These are phyloP conservation scores for Daphoenositta chrysoptera DNA, from an alignment of 2,113 vertebrate genomes.

Conservation along the genomic window DNA sequence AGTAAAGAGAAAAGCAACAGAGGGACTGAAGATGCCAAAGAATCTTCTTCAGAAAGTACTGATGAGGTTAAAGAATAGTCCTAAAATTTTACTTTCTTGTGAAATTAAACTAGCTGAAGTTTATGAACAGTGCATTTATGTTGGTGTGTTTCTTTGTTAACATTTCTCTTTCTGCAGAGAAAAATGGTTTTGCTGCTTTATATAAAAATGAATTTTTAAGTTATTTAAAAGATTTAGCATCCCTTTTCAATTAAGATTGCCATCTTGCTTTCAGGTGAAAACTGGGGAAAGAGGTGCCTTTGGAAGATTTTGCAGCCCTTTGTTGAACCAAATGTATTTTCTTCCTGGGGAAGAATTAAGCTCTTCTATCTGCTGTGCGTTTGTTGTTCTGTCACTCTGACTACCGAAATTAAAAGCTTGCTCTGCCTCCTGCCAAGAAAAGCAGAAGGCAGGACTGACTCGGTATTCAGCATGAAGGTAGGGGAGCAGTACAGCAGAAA, in stretches of 20 bases:
- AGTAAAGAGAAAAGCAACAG: constrained; percentile 64
- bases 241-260: constrained; percentile 76
- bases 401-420: constrained; percentile 35
- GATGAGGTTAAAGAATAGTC: constrained; percentile 56
- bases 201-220: constrained; percentile 77
- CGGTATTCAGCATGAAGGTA: constrained; percentile 15
- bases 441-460: constrained; percentile 2
- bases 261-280: constrained; percentile 72
- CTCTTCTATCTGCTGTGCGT: constrained; percentile 44
- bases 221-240: constrained; percentile 78
- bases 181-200: constrained; percentile 81
- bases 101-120: constrained; percentile 69
- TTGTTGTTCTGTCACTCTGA: constrained; percentile 54
- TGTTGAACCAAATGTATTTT: constrained; percentile 43
- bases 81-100: constrained; percentile 69
- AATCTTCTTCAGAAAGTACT: constrained; percentile 70
- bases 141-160: constrained; percentile 73
- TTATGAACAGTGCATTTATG: constrained; percentile 61
- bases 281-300: constrained; percentile 33
- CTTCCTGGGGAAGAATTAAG: constrained; percentile 65
- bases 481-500: constrained; percentile 18
- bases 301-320: constrained; percentile 36
- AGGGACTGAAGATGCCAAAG: constrained; percentile 79
- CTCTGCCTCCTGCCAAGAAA: constrained; percentile 43
- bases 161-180: constrained; percentile 74